Conservation (phyloP, 2,113 vertebrate genomes). For the Mola mola region DNA sequence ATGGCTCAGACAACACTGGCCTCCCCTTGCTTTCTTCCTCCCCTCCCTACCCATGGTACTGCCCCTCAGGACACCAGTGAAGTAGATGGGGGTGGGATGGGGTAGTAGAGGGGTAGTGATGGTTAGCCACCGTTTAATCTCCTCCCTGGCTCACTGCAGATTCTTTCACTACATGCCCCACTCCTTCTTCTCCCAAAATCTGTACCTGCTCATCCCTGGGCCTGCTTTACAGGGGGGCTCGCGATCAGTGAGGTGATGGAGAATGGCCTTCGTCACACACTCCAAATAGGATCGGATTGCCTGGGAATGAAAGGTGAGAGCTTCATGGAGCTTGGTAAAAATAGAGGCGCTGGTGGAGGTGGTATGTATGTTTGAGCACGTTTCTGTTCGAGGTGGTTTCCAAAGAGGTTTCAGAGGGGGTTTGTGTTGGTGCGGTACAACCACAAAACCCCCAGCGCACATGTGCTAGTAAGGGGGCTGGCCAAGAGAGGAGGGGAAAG, state of each 20-base stretch:
- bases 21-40: conserved; percentile 36
- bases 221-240: conserved; percentile 68
- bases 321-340: conserved; percentile 60
- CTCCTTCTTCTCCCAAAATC: conserved; percentile 69
- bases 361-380: too few species aligned
- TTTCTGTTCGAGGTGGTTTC: conserved; percentile 46
- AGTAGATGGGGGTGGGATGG: conserved; percentile 41
- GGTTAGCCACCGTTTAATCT: conserved; percentile 77
- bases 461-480: conserved; percentile 11
- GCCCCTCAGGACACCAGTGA: conserved; percentile 65
- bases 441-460: conserved; percentile 11
- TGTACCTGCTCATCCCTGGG: conserved; percentile 78
- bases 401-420: conserved; percentile 19
- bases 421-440: conserved; percentile 41
- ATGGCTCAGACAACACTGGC: conserved; percentile 75
- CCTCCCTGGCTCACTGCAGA: conserved; percentile 76
- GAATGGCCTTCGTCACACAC: conserved; percentile 76
- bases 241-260: conserved; percentile 78
- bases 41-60: conserved; percentile 27
- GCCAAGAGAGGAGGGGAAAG: conserved; percentile 23
- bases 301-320: conserved; percentile 73
- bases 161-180: conserved; percentile 74
- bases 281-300: conserved; percentile 78
- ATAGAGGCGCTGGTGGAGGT: conserved; percentile 28
- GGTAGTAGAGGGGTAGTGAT: conserved; percentile 31